Conservation (phyloP, 2,797 vertebrate genomes). For the Eulemur coronatus region DNA sequence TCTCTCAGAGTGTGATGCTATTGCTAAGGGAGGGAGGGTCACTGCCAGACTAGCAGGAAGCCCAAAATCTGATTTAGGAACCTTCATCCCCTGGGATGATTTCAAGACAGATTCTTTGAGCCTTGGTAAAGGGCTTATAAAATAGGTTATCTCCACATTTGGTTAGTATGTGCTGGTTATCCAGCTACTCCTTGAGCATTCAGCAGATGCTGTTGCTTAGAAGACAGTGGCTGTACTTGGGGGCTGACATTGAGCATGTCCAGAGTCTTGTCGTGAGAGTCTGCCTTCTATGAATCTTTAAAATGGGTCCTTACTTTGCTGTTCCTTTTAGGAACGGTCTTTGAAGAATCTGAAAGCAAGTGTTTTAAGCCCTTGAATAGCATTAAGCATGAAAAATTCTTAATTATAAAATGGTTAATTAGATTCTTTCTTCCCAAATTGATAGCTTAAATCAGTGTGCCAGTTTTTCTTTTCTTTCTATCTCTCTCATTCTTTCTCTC, state of each 20-base stretch:
- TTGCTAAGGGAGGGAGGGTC: background rate
- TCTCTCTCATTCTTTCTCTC: background rate
- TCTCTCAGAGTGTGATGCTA: background rate
- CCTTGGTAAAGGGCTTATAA: background rate
- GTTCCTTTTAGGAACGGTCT: background rate
- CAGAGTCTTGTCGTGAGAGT: background rate
- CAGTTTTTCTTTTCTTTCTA: background rate
- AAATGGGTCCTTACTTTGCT: background rate
- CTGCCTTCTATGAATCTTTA: background rate
- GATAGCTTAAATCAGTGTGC: background rate
- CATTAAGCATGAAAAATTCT: constrained; percentile 27
- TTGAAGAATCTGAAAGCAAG: constrained; percentile 41
- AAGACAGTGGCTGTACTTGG: background rate
- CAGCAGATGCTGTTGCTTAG: background rate
- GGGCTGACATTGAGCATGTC: background rate
- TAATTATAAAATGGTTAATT: constrained; percentile 51
- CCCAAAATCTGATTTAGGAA: background rate
- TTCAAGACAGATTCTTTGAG: background rate
- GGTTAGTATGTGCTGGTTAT: background rate
- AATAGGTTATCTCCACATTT: background rate
- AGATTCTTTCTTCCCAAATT: constrained; percentile 10
- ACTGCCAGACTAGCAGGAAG: background rate
- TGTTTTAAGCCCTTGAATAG: constrained; percentile 11
- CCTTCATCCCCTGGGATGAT: background rate
- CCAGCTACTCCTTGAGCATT: background rate